Evolutionary conservation across 2,888 invertebrate species (phyloP), one percentile per base, ranked within the genome.

Genomic region (Drosophila anceps): DNA sequence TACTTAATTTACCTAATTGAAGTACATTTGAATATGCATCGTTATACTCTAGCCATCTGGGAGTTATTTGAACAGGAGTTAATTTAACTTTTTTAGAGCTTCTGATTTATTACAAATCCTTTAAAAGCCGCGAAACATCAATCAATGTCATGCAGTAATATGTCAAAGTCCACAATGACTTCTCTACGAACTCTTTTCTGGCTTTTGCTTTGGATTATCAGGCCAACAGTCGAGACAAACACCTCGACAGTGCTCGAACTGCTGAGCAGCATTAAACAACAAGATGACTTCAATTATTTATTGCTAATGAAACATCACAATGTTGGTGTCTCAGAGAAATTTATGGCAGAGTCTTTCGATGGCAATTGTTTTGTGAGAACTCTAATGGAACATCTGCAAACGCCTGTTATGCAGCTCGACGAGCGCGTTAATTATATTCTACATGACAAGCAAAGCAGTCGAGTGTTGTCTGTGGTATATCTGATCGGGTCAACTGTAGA

Each of bases 341-440:
- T 53, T 13, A 37, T 58, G 29, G 5, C 46, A 0, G 57, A 51
- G 13, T 4, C 18, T 12, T 43, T 57, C 12, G 24, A 48, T 12
- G 48, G 29, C 1, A 59, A 43, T 10, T 53, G 54, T 59, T 78
- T 87, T 35, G 57, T 43, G 20, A 60, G 46, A 39, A 70, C 35
- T 13, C 57, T 79, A 29, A 80, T 91, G 79, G 53, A 74, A 1
- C 54, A 51, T 13, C 27, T 91, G 24, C 33, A 77, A n/a, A 64
- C 82, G 46, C 81, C 92, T 7, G 68, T 89, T 5, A 46, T 92
- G 20, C 74, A 84, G 15, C 60, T 87, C 20, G 81, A 90, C 46
- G 91, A 90, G 50, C 48, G 65, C 9, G 69, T 71, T 9, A 79
- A 60, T 13, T 87, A 83, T 69, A 80, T 74, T 44, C 59, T 92